Percentiles rank a stretch among this genome's conserved stretches.
phyloP scores from a whole-genome alignment of 2,888 invertebrate genomes.

The Helicoverpa assulta region DNA sequence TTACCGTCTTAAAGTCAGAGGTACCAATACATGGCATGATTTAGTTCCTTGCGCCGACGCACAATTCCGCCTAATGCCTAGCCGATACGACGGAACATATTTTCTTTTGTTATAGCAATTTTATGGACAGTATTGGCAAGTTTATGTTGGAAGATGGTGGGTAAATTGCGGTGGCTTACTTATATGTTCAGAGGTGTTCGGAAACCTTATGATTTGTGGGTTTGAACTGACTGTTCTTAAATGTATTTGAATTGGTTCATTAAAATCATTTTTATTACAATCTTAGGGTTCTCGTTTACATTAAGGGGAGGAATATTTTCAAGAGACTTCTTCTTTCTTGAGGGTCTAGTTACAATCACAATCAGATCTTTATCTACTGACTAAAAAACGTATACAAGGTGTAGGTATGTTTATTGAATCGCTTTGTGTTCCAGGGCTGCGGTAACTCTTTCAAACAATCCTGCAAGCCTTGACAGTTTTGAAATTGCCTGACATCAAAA shows the following conservation, averaged over 20 bases:
- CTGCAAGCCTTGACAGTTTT: neutral
- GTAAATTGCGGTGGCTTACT: slow-evolving; percentile 5
- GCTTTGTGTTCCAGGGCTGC: too few relatives aligned
- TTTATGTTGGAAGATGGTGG: slow-evolving; percentile 15
- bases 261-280: too few relatives aligned
- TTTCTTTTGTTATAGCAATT: slow-evolving; percentile 17
- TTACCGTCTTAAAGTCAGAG: slow-evolving; percentile 41
- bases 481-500: neutral
- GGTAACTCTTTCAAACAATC: too few relatives aligned
- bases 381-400: too few relatives aligned
- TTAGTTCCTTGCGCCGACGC: slow-evolving; percentile 28
- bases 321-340: too few relatives aligned
- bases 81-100: slow-evolving; percentile 1
- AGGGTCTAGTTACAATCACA: too few relatives aligned
- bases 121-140: slow-evolving; percentile 13
- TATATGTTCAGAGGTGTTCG: slow-evolving; percentile 2
- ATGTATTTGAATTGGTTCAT: too few relatives aligned
- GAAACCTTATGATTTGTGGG: slow-evolving; percentile 10
- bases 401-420: neutral
- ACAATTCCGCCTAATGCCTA: slow-evolving; percentile 6
- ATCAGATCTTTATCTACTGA: too few relatives aligned
- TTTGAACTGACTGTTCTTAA: neutral
- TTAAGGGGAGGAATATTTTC: too few relatives aligned
- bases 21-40: slow-evolving; percentile 39
- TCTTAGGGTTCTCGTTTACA: too few relatives aligned